These are phyloP conservation scores for Enteromius viviparus DNA, from an alignment of 2,797 vertebrate species.

Conservation along the genomic window DNA sequence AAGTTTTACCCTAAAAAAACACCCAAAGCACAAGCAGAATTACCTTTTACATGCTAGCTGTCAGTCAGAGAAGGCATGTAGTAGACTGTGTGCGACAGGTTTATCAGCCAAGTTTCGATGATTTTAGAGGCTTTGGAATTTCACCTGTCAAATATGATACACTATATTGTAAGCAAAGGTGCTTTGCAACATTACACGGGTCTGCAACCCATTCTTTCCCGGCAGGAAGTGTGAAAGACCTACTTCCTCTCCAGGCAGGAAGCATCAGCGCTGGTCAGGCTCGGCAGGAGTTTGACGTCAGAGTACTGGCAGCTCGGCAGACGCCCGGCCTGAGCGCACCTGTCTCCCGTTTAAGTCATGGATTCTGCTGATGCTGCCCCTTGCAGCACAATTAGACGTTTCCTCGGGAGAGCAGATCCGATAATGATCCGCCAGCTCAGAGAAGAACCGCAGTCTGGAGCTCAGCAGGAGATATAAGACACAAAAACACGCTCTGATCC, in stretches of 20 bases:
- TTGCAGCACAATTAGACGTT: slow-evolving; percentile 47
- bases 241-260: slow-evolving; percentile 32
- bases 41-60: background rate
- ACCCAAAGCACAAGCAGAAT: background rate
- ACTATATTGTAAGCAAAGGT: background rate
- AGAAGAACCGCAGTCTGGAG: background rate
- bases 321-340: slow-evolving; percentile 19
- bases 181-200: slow-evolving; percentile 8
- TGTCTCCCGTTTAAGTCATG: slow-evolving; percentile 49
- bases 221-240: background rate
- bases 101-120: background rate
- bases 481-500: background rate
- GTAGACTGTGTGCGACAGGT: background rate
- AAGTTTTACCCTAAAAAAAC: background rate
- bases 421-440: slow-evolving; percentile 29
- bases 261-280: slow-evolving; percentile 27
- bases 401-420: slow-evolving; percentile 27
- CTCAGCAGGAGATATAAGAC: slow-evolving; percentile 4
- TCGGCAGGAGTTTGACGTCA: slow-evolving; percentile 39
- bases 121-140: background rate
- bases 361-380: slow-evolving; percentile 56
- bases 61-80: background rate
- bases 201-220: slow-evolving; percentile 16
- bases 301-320: slow-evolving; percentile 11
- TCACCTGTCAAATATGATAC: background rate